Conservation (phyloP, 2,113 vertebrate species). For the Romanogobio albipinnatus region DNA sequence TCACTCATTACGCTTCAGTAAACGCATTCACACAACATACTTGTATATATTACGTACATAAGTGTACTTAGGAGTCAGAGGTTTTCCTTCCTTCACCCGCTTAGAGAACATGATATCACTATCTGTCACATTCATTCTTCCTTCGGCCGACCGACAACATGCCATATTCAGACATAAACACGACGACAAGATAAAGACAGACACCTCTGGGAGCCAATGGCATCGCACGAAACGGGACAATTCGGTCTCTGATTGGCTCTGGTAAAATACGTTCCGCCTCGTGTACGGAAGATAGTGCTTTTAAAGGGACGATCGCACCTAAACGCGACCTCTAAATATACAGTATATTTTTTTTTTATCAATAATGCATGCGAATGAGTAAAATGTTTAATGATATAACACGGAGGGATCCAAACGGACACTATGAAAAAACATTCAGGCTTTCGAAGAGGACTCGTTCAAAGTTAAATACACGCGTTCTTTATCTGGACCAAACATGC, state of each 20-base stretch:
- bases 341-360: not conserved
- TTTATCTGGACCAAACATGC: not conserved
- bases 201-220: constrained; percentile 66
- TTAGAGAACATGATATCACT: constrained; percentile 75
- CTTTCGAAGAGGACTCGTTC: not conserved
- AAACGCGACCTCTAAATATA: not conserved
- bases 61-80: constrained; percentile 75
- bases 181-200: constrained; percentile 44
- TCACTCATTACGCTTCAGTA: not conserved
- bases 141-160: constrained; percentile 15
- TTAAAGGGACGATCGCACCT: constrained; percentile 67
- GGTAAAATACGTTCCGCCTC: constrained; percentile 1
- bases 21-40: not conserved
- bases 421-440: not conserved
- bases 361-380: not conserved
- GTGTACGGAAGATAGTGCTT: constrained; percentile 30
- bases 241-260: constrained; percentile 57
- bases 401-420: not conserved
- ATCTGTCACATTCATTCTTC: constrained; percentile 68
- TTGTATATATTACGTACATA: constrained; percentile 66
- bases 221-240: constrained; percentile 4
- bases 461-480: not conserved
- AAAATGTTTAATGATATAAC: not conserved
- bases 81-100: constrained; percentile 71
- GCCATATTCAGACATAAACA: constrained; percentile 20